A percentile compares a stretch with the other conserved stretches of the same genome.
Evolutionary conservation across 2,113 vertebrate species (phyloP).

Genomic region (Labeo catla): DNA sequence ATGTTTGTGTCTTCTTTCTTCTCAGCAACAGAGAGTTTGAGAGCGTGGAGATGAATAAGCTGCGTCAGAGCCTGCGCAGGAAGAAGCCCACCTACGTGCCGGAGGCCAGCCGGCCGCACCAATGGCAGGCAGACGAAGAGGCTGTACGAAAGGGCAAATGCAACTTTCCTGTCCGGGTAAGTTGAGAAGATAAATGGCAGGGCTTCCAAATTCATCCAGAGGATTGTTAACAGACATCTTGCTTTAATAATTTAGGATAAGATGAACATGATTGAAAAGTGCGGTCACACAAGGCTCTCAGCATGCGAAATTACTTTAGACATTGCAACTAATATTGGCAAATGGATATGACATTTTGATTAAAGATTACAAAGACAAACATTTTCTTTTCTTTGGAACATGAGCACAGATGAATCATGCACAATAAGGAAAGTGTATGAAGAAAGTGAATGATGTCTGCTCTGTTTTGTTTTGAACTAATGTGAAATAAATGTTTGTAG

Average conservation of each 20-base stretch:
- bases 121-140: constrained; percentile 92
- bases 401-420: background rate
- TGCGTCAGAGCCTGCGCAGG: constrained; percentile 90
- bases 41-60: constrained; percentile 92
- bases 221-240: background rate
- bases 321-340: background rate
- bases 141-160: constrained; percentile 90
- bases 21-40: constrained; percentile 77
- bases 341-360: background rate
- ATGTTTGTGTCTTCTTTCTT: background rate
- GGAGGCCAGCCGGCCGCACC: constrained; percentile 89
- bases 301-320: background rate
- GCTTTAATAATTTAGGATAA: background rate
- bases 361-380: background rate
- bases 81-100: constrained; percentile 91
- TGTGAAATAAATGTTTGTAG: background rate
- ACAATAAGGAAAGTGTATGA: background rate
- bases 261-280: background rate
- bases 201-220: background rate
- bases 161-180: constrained; percentile 88
- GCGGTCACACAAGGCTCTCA: background rate
- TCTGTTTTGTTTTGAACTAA: background rate
- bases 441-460: background rate
- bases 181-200: constrained; percentile 41
- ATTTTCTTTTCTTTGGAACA: background rate